Evolutionary conservation across 2,113 vertebrate species (phyloP), one percentile per base, ranked within the genome.

Genomic region (Pangasianodon gigas): DNA sequence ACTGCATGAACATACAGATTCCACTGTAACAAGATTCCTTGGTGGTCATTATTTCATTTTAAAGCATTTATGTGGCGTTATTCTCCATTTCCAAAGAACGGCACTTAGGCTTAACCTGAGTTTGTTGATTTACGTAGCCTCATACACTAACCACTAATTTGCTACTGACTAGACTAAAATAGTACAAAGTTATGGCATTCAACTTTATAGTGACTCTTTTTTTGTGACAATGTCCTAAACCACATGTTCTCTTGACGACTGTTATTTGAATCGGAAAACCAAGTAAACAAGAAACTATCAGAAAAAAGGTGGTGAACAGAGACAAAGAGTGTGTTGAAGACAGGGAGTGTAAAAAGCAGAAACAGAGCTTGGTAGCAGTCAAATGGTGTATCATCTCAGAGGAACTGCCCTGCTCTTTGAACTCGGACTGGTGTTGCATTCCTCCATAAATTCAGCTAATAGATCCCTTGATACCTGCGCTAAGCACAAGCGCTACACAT

Each of bases 361-460:
- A 75, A 3, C 54, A 48, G 37, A 74, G 26, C 60, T 88, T 82
- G 44, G 51, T 89, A 91, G 90, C 56, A 89, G 89, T 69, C 88
- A 83, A 92, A 87, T 83, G 80, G 79, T 1, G 21, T 41, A 88
- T 60, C 58, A 75, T 89, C 89, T 65, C 51, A 37, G 24, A 67
- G 88, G 91, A 87, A 86, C 62, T 29, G 24, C 74, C 62, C 85
- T 69, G 58, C 52, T 91, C 93, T 96, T 95, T 95, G 94, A 94
- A 95, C 93, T 92, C 84, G 18, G 84, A 86, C 54, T 90, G 91
- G 90, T 90, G 67, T 92, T 91, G 91, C 90, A 91, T 94, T 95
- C 92, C 93, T 93, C 93, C 93, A 91, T 93, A 93, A 94, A 94
- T 91, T 90, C 91, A 93, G 60, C 92, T 91, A 94, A 95, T 93